phyloP scores from a whole-genome alignment of 2,888 invertebrate species.

The Caenorhabditis angaria region DNA sequence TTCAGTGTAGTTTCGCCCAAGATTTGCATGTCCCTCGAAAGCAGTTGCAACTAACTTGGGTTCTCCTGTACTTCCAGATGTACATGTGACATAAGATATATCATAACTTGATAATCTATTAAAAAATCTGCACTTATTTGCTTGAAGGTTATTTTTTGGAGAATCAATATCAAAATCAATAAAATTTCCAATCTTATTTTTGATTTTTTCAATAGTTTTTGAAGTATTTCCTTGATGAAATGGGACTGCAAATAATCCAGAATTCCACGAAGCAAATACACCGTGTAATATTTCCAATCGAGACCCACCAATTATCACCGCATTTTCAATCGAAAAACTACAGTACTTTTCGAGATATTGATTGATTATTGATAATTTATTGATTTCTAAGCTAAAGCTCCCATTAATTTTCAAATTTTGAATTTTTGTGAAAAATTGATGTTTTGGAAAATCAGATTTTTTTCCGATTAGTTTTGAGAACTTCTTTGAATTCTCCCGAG shows the following conservation, averaged over 20 bases:
- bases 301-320: neutral
- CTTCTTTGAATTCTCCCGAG: neutral
- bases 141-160: neutral
- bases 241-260: slow-evolving; percentile 28
- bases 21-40: slow-evolving; percentile 56
- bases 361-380: neutral
- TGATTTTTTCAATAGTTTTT: slow-evolving; percentile 5
- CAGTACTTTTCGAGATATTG: neutral
- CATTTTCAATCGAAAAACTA: neutral
- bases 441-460: neutral
- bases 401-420: neutral
- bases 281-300: neutral
- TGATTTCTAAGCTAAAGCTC: neutral
- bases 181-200: neutral
- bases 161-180: neutral
- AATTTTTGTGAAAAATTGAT: neutral
- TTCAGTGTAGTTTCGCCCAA: slow-evolving; percentile 52
- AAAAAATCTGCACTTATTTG: neutral
- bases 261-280: slow-evolving; percentile 18
- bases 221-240: slow-evolving; percentile 16
- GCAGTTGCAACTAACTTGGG: slow-evolving; percentile 62
- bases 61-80: slow-evolving; percentile 65
- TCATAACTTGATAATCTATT: slow-evolving; percentile 11
- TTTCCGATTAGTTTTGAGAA: neutral
- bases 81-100: slow-evolving; percentile 59